These are phyloP conservation scores for Capreolus pygargus DNA, from an alignment of 2,113 vertebrate species.

Conservation along the genomic window DNA sequence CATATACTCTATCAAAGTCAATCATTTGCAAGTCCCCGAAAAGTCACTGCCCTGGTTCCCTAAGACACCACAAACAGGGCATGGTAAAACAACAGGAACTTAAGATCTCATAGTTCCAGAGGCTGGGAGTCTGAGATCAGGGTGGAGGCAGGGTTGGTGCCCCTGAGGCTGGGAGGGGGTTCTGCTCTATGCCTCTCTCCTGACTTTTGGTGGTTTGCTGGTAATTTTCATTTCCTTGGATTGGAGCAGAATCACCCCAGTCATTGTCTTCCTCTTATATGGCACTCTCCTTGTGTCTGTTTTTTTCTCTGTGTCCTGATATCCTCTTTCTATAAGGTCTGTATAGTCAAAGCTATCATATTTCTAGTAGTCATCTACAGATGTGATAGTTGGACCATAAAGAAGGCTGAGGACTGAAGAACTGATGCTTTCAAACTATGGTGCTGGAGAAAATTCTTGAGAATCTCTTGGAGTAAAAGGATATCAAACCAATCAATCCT, in stretches of 20 bases:
- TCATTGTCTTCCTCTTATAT: background rate
- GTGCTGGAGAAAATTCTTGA: background rate
- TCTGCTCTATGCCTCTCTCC: too few relatives aligned
- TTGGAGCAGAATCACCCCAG: fast-evolving
- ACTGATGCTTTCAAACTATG: background rate
- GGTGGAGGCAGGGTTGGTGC: background rate
- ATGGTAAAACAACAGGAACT: background rate
- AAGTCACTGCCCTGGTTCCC: background rate
- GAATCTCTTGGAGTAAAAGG: background rate
- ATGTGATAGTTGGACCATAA: background rate
- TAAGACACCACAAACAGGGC: background rate
- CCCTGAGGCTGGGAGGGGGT: background rate
- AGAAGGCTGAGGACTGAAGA: background rate
- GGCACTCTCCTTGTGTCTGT: background rate
- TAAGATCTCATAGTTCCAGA: background rate
- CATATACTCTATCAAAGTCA: background rate
- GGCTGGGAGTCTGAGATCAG: background rate
- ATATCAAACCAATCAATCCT: background rate
- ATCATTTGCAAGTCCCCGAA: background rate
- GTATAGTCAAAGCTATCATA: background rate
- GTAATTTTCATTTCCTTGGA: background rate
- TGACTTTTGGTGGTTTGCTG: too few relatives aligned
- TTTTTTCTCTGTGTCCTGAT: background rate
- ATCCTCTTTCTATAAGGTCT: background rate
- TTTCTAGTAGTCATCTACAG: background rate